A percentile compares a stretch with the other conserved stretches of the same genome.
Conservation (phyloP, 2,797 vertebrate species). For the Octomys mimax region DNA sequence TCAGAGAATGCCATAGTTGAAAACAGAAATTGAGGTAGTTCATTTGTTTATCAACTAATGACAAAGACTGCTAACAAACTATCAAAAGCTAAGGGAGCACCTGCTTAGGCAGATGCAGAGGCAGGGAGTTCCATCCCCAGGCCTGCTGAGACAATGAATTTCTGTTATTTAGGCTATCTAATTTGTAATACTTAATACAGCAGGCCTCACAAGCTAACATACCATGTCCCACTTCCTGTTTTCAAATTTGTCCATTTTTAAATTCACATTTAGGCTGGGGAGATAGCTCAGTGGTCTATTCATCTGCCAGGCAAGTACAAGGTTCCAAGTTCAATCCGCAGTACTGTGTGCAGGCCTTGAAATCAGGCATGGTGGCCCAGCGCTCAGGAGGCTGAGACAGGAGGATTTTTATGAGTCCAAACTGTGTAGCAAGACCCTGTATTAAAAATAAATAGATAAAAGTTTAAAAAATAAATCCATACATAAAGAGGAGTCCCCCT, state of each 20-base stretch:
- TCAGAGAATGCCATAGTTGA: neutral
- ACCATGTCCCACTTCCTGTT: neutral
- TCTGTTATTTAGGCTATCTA: neutral
- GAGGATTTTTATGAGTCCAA: no score
- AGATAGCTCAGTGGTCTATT: no score
- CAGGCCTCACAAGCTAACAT: neutral
- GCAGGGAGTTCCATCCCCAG: no score
- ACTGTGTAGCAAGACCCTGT: no score
- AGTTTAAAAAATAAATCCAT: neutral
- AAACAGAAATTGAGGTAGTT: neutral
- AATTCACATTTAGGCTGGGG: neutral
- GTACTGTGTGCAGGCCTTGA: no score
- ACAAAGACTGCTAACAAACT: neutral
- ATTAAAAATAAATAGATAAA: no score
- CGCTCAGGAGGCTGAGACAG: no score
- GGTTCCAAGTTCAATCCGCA: no score
- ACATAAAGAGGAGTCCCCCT: neutral
- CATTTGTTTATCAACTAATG: neutral
- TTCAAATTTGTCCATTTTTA: neutral
- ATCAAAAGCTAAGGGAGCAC: neutral
- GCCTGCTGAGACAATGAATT: neutral
- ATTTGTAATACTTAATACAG: neutral
- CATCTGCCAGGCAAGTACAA: no score
- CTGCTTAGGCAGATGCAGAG: no score
- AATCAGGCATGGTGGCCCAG: no score